Evolutionary conservation across 1,140 invertebrate genomes (phyloP).

Genomic region (Phortica variegata): DNA sequence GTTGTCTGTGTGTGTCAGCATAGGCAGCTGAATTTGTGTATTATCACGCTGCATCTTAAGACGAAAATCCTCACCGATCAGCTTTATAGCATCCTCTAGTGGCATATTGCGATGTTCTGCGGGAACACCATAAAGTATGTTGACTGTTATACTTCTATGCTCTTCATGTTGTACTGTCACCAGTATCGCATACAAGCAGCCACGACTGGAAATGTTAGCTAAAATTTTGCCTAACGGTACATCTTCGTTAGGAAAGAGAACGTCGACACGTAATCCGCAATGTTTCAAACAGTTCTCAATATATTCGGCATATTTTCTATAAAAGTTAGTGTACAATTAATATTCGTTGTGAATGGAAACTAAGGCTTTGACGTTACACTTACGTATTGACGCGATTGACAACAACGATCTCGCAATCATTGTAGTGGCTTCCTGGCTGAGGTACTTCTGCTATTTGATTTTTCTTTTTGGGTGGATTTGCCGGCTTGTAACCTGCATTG

Average conservation of each 20-base stretch:
- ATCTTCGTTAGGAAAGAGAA: conserved; percentile 87
- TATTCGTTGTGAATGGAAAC: too few species aligned
- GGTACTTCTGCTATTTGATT: not conserved
- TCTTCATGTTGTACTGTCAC: conserved; percentile 82
- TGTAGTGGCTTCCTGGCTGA: conserved; percentile 60
- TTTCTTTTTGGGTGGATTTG: conserved; percentile 46
- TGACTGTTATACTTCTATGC: conserved; percentile 83
- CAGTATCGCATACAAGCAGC: conserved; percentile 85
- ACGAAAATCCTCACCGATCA: conserved; percentile 78
- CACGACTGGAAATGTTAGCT: conserved; percentile 82
- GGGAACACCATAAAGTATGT: conserved; percentile 86
- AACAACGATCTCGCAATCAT: conserved; percentile 88
- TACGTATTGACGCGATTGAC: conserved; percentile 78
- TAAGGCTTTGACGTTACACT: conserved; percentile 40
- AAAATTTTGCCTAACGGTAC: conserved; percentile 79
- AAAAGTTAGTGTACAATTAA: conserved; percentile 21
- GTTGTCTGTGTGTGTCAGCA: not conserved
- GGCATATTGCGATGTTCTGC: conserved; percentile 93
- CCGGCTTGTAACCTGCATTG: conserved; percentile 57
- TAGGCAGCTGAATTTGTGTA: not conserved
- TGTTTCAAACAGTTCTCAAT: conserved; percentile 82
- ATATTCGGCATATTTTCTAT: conserved; percentile 84
- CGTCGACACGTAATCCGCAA: conserved; percentile 77
- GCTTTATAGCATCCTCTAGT: conserved; percentile 80
- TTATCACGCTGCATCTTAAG: conserved; percentile 64